A percentile compares a stretch with the other conserved stretches of the same genome.
phyloP scores from a whole-genome alignment of 1,140 invertebrate genomes.

The Adoxophyes honmai region DNA sequence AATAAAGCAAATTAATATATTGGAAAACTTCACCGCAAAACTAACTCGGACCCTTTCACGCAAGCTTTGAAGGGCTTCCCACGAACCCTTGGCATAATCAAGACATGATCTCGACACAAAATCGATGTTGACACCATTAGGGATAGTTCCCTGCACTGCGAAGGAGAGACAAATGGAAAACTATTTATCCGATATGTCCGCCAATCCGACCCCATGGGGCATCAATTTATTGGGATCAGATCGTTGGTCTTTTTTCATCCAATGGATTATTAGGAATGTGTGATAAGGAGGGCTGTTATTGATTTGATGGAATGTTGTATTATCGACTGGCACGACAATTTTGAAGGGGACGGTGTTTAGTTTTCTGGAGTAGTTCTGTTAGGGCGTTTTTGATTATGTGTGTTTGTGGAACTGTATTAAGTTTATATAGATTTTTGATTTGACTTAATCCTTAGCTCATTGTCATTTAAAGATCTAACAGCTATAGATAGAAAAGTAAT shows the following conservation, averaged over 20 bases:
- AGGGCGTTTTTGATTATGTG: not conserved
- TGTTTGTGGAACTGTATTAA: no score
- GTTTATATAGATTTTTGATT: no score
- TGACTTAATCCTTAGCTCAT: no score
- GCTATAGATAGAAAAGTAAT: no score
- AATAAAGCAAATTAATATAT: no score
- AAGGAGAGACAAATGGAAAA: not conserved
- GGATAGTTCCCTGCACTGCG: not conserved
- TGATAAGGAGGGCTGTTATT: not conserved
- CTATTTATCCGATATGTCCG: not conserved
- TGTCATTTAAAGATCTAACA: no score
- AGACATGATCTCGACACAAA: not conserved
- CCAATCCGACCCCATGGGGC: no score
- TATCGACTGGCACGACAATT: not conserved
- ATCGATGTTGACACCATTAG: slow-evolving; percentile 1
- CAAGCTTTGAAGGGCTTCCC: no score
- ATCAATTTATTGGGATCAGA: not conserved
- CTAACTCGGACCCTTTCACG: no score
- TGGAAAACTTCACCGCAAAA: no score
- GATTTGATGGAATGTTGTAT: not conserved
- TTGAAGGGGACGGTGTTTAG: not conserved
- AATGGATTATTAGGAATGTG: not conserved
- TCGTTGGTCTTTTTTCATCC: not conserved
- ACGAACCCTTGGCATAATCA: not conserved
- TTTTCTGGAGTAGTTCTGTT: not conserved